Evolutionary conservation across 1,140 invertebrate genomes (phyloP).

Genomic region (Leptinotarsa defecta): DNA sequence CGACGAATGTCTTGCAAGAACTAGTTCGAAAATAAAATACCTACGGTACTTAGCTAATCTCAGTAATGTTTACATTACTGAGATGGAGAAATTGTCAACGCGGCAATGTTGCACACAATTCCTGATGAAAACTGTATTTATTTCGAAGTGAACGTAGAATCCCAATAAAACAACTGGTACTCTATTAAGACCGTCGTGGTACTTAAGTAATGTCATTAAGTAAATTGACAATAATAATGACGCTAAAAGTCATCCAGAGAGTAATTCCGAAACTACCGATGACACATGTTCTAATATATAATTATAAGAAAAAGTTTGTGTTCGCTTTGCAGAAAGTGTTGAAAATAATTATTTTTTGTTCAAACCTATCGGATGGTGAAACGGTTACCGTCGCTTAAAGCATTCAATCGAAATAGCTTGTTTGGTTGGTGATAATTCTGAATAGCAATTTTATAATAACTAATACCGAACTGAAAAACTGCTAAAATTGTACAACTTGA

Average conservation of each 20-base stretch:
- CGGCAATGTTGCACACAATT: too few species aligned
- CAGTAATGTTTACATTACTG: too few species aligned
- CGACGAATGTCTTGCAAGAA: too few species aligned
- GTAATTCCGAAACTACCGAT: slow-evolving; percentile 24
- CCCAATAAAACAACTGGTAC: slow-evolving; percentile 19
- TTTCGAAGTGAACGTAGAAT: slow-evolving; percentile 20
- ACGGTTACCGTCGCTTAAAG: slow-evolving; percentile 14
- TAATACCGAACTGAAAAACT: too few species aligned
- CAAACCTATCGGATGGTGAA: not conserved
- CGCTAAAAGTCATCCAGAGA: slow-evolving; percentile 19
- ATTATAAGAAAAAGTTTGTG: slow-evolving; percentile 19
- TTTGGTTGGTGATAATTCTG: too few species aligned
- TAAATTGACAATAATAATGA: slow-evolving; percentile 33
- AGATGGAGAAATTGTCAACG: too few species aligned
- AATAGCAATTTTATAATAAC: too few species aligned
- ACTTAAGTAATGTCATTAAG: slow-evolving; percentile 30
- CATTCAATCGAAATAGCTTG: too few species aligned
- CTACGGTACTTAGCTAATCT: too few species aligned
- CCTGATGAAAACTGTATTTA: not conserved
- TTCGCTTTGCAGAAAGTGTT: slow-evolving; percentile 23
- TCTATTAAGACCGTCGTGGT: slow-evolving; percentile 27
- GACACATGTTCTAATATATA: slow-evolving; percentile 27
- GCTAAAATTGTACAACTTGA: too few species aligned
- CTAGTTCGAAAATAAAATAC: too few species aligned
- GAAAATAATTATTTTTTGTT: slow-evolving; percentile 14